A percentile compares a stretch with the other conserved stretches of the same genome.
phyloP scores from a whole-genome alignment of 2,888 invertebrate genomes.

The Lepidochitona cinerea region DNA sequence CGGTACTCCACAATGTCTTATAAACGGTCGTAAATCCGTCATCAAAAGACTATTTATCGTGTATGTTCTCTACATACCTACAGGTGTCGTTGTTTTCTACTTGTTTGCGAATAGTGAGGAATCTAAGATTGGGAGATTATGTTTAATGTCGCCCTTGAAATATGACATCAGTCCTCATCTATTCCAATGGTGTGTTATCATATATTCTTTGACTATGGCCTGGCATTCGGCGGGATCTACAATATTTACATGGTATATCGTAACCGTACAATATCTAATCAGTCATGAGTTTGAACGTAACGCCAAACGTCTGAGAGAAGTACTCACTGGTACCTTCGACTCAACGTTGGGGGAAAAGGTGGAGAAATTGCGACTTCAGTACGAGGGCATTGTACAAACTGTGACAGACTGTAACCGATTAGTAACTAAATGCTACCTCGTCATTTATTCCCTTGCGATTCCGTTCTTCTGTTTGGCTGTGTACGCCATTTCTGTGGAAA shows the following conservation, averaged over 20 bases:
- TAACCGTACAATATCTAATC: too few species aligned
- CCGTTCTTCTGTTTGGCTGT: not conserved
- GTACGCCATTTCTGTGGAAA: not conserved
- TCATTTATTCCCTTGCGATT: not conserved
- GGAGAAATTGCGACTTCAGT: not conserved
- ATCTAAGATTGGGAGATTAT: not conserved
- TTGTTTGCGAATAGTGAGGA: not conserved
- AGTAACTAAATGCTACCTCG: not conserved
- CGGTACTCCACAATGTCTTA: not conserved
- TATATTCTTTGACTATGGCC: too few species aligned
- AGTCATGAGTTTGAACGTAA: not conserved
- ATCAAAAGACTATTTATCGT: too few species aligned
- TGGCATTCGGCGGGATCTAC: too few species aligned
- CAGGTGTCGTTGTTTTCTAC: too few species aligned
- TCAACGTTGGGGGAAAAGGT: not conserved
- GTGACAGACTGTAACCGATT: not conserved
- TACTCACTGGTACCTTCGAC: not conserved
- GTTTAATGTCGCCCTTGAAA: not conserved
- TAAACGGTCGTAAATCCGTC: not conserved
- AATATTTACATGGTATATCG: too few species aligned
- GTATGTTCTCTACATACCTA: too few species aligned
- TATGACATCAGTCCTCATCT: too few species aligned
- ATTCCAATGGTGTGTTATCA: too few species aligned
- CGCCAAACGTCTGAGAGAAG: not conserved
- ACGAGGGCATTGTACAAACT: not conserved